Base-by-base conservation (phyloP, 2,797 vertebrate genomes). In the Salmo trutta region DNA sequence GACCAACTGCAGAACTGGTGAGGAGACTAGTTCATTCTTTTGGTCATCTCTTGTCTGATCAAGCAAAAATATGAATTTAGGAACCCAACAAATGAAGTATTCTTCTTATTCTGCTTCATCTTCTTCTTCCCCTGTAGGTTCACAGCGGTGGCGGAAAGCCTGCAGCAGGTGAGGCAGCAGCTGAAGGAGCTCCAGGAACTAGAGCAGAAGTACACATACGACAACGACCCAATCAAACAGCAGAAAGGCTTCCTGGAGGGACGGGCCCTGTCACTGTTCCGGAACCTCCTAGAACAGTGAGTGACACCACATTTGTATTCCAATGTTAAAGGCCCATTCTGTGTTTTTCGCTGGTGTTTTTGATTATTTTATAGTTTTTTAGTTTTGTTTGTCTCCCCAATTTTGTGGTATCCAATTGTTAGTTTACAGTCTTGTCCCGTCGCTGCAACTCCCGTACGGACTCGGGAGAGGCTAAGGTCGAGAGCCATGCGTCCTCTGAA, bases 1-100 rank as follows among this genome's bases (percentile, higher is more conserved):
- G 95, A 96, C 80, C 96, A 96, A 78, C 91, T 97, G 62, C 95
- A 97, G 87, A 94, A 78, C 88, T 96, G 96, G 96, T 97, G 87
- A 88, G 94, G 72, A 64, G 24, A 1, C 54, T 59, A 21, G 54
- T 24, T 65, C 29, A 17, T 14, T 19, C 0, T 67, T 16, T 36
- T 8, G 65, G 14, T 12, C 5, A 29, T 14, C 7, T 31, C 1
- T 33, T 59, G 6, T 59, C 56, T 59, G 53, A 19, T 56, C 53
- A 19, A 19, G 41, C 10, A 12, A 47, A 47, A 47, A 47, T 2
- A 47, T 47, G 41, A 47, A 47, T 47, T 47, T 47, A 47, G 10
- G 41, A 47, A 47, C 41, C 41, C 41, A 47, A 47, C 41, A 12
- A 3, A 47, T 47, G 12, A 47, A 47, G 41, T 47, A 12, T 12